phyloP scores from a whole-genome alignment of 2,113 vertebrate genomes.

The Natator depressus region DNA sequence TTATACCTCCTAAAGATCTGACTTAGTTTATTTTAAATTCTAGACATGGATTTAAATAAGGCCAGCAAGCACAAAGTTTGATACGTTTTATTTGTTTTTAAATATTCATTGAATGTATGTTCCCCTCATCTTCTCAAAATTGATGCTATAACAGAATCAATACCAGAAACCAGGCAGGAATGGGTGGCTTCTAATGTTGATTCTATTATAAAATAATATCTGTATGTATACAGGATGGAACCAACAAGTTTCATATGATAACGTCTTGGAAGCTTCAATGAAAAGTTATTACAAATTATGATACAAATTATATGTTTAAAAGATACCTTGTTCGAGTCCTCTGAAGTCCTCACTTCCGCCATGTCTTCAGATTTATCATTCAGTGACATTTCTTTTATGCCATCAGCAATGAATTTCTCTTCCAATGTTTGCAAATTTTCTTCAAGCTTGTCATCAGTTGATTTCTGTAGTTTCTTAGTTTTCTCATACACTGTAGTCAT shows the following conservation, averaged over 20 bases:
- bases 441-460: neutral
- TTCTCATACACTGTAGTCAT: slow-evolving; percentile 44
- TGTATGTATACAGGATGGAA: neutral
- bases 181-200: neutral
- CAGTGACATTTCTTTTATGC: neutral
- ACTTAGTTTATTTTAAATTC: neutral
- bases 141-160: neutral
- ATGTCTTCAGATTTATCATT: neutral
- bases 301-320: neutral
- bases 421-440: slow-evolving; percentile 7
- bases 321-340: slow-evolving; percentile 59
- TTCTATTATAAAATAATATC: neutral
- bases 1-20: neutral
- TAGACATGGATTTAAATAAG: neutral
- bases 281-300: neutral
- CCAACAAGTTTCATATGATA: neutral
- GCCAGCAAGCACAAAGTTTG: neutral
- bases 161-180: neutral
- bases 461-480: slow-evolving; percentile 7
- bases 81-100: neutral
- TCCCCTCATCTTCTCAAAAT: neutral
- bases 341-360: neutral
- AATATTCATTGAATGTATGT: neutral
- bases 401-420: neutral
- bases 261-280: neutral